Evolutionary conservation across 2,888 invertebrate species (phyloP), one percentile per base, ranked within the genome.

Genomic region (Sarcophaga subvicina): DNA sequence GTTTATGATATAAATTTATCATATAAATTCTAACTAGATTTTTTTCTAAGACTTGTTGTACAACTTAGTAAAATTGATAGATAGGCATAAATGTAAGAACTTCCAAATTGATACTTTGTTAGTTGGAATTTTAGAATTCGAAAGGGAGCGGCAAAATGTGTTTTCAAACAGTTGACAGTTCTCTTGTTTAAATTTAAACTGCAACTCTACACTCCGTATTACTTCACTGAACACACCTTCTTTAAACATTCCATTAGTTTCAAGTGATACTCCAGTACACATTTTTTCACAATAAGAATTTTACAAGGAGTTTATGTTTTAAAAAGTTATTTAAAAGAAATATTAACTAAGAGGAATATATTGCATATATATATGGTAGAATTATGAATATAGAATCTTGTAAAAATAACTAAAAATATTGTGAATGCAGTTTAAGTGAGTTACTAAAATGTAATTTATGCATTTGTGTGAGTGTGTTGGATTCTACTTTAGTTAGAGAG

Each of bases 281-380:
- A 84, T 76, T 78, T 83, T 83, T 71, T 69, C 64, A 83, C 78
- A 72, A 73, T 59, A 10, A 60, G 80, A 80, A 77, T 83, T 79
- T 70, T 45, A 59, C 67, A 73, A 64, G 54, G 37, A 79, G 10
- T 60, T 27, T 20, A 62, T 20, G 20, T 14, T 59, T 45, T 11
- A 47, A 20, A 59, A 14, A 14, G 54, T 17, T 64, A 3, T 63
- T 37, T 37, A 22, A 47, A 78, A 20, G 64, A 54, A 54, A 71
- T 17, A 47, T 20, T 63, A 70, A 62, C 2, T 64, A 12, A 12
- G 45, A 76, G 45, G 27, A 60, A 60, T 27, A 54, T 54, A 54
- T 37, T 8, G 10, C 1, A 37, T 10, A 37, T 37, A 54, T 4
- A 4, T 17, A 54, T 14, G 2, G 5, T 60, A 59, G 47, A 70